These are phyloP conservation scores for Eptatretus atami DNA, from an alignment of 2,797 vertebrate species.

Conservation along the genomic window DNA sequence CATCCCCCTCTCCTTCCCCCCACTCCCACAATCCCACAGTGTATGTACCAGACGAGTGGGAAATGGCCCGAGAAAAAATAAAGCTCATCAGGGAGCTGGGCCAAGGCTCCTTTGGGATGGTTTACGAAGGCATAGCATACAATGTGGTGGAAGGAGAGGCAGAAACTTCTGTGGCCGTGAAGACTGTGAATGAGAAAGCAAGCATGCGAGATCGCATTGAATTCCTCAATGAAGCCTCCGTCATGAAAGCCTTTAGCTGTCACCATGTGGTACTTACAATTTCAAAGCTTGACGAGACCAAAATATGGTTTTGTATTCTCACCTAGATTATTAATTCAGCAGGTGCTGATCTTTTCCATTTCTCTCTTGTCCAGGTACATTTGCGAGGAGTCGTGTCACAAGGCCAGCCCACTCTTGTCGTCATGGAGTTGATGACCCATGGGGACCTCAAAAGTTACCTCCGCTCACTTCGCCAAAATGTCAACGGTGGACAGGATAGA, in stretches of 20 bases:
- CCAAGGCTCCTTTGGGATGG: conserved; percentile 33
- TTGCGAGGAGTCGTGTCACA: conserved; percentile 80
- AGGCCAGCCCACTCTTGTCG: conserved; percentile 64
- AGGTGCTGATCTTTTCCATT: too few species aligned
- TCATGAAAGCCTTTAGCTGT: conserved; percentile 31
- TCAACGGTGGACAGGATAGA: conserved; percentile 20
- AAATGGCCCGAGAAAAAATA: conserved; percentile 23
- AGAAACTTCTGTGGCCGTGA: conserved; percentile 22
- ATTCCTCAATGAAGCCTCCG: conserved; percentile 29
- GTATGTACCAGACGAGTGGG: conserved; percentile 28
- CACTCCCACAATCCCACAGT: conserved; percentile 10
- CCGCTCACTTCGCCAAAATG: conserved; percentile 50
- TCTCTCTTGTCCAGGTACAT: conserved; percentile 27
- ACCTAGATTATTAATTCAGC: too few species aligned
- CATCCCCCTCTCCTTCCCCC: background rate
- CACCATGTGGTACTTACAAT: conserved; percentile 21
- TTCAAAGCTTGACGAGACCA: too few species aligned
- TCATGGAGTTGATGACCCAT: conserved; percentile 92
- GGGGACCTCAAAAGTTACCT: conserved; percentile 84
- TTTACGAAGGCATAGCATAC: conserved; percentile 20
- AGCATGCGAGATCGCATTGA: conserved; percentile 21
- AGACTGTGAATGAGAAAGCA: conserved; percentile 27
- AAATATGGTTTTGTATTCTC: too few species aligned
- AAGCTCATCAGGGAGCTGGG: conserved; percentile 23
- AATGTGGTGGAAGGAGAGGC: conserved; percentile 15